Conservation (phyloP, 2,113 vertebrate species). For the Galemys pyrenaicus region DNA sequence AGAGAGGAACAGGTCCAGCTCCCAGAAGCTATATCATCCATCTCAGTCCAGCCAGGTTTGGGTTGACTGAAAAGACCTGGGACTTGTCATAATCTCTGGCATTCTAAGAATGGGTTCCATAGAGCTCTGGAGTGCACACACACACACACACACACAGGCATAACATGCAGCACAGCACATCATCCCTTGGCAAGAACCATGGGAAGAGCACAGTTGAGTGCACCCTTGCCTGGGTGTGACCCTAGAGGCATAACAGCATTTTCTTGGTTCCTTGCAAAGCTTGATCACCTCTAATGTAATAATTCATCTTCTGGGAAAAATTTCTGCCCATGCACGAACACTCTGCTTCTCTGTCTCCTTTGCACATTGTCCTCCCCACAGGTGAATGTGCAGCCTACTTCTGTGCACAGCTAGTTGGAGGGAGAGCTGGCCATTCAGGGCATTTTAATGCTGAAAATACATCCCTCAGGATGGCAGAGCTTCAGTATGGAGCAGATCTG, state of each 20-base stretch:
- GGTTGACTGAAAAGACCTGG: slow-evolving; percentile 18
- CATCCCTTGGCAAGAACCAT: background rate
- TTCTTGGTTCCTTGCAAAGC: slow-evolving; percentile 26
- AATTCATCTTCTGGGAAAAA: background rate
- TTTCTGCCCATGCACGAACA: background rate
- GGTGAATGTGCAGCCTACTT: background rate
- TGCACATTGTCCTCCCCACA: background rate
- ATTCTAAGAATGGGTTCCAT: slow-evolving; percentile 50
- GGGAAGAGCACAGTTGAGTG: background rate
- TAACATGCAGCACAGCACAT: background rate
- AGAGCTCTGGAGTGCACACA: background rate
- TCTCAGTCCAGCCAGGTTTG: slow-evolving; percentile 23
- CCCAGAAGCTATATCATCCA: background rate
- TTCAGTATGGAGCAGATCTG: slow-evolving; percentile 21
- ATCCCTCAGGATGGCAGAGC: background rate
- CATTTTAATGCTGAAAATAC: background rate
- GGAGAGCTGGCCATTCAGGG: background rate
- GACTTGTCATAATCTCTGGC: slow-evolving; percentile 43
- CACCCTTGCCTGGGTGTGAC: background rate
- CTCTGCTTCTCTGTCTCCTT: background rate
- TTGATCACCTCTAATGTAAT: slow-evolving; percentile 42
- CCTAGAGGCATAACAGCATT: background rate
- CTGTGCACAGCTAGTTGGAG: background rate
- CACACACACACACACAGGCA: background rate
- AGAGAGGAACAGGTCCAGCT: background rate